These are phyloP conservation scores for Cottoperca gobio DNA, from an alignment of 2,797 vertebrate genomes.

Conservation along the genomic window DNA sequence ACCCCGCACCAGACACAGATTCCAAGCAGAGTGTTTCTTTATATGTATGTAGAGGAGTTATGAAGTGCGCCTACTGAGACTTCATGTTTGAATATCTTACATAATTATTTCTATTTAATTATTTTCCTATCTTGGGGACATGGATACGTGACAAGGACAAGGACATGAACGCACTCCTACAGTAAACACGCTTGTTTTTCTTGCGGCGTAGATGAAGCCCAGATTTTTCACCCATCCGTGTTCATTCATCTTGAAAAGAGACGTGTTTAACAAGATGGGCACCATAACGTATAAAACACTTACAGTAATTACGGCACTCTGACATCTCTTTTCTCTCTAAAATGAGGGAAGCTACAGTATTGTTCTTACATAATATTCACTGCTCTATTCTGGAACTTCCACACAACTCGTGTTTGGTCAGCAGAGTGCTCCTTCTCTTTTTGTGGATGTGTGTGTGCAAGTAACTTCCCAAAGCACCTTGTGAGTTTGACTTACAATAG, in stretches of 20 bases:
- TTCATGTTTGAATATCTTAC: background rate
- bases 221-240: background rate
- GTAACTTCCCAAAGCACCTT: constrained; percentile 45
- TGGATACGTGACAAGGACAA: background rate
- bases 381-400: constrained; percentile 61
- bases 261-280: constrained; percentile 24
- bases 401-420: constrained; percentile 34
- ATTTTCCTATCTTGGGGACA: background rate
- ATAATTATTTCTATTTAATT: background rate
- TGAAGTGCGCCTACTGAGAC: background rate
- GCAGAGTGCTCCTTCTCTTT: constrained; percentile 32
- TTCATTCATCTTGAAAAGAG: constrained; percentile 29
- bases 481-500: constrained; percentile 57
- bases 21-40: background rate
- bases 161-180: background rate
- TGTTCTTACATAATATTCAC: constrained; percentile 70
- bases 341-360: constrained; percentile 63
- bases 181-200: background rate
- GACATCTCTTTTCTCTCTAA: constrained; percentile 48
- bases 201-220: background rate
- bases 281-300: constrained; percentile 36
- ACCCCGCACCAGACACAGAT: background rate
- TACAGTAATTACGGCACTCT: constrained; percentile 43
- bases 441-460: constrained; percentile 27
- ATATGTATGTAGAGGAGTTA: background rate